Evolutionary conservation across 2,888 invertebrate species (phyloP).

Genomic region (Cabera pusaria): DNA sequence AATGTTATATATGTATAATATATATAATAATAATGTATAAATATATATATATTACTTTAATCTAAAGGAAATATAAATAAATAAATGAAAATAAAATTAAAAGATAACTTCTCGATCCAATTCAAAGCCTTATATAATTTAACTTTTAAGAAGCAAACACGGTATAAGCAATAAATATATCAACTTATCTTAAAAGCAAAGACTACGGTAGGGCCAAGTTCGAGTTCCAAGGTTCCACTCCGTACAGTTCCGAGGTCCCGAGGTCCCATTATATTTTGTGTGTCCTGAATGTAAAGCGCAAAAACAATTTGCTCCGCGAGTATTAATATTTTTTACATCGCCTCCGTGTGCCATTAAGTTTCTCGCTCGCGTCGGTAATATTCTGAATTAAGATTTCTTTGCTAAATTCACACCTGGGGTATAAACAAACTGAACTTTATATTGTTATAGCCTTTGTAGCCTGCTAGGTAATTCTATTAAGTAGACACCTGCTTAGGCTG

Average conservation of each 20-base stretch:
- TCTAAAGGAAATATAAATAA: no score
- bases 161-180: no score
- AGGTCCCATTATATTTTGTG: constrained; percentile 50
- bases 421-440: constrained; percentile 8
- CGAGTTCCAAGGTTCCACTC: constrained; percentile 9
- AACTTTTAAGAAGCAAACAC: no score
- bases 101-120: no score
- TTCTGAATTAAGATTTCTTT: constrained; percentile 18
- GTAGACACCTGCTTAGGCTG: background rate
- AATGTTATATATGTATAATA: no score
- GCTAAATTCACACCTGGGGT: constrained; percentile 18
- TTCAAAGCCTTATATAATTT: no score
- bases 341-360: constrained; percentile 19
- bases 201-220: constrained; percentile 10
- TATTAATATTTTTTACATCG: constrained; percentile 26
- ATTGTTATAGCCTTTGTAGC: constrained; percentile 3
- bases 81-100: no score
- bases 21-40: no score
- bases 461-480: constrained; percentile 5
- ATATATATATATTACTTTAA: no score
- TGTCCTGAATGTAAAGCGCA: constrained; percentile 48
- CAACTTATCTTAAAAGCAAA: background rate
- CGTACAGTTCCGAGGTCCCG: constrained; percentile 43
- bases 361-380: constrained; percentile 15
- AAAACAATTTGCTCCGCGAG: constrained; percentile 40